A percentile compares a stretch with the other conserved stretches of the same genome.
These are phyloP conservation scores for Liasis olivaceus DNA, from an alignment of 2,797 vertebrate species.

Conservation along the genomic window DNA sequence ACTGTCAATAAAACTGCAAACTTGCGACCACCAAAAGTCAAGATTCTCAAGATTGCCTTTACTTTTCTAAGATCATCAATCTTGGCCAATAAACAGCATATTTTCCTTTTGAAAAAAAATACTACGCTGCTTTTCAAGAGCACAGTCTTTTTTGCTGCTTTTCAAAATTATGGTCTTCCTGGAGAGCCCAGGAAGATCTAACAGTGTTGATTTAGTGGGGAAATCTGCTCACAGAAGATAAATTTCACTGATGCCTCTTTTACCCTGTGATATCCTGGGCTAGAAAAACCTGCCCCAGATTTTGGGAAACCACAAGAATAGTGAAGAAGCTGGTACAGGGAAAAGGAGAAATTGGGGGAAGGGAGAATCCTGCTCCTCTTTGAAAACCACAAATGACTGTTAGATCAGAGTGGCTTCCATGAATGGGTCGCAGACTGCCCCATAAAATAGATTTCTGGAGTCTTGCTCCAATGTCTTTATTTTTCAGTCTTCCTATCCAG, in stretches of 20 bases:
- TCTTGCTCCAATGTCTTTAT: not conserved
- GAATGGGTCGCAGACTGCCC: not conserved
- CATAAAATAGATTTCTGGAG: not conserved
- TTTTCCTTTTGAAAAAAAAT: not conserved
- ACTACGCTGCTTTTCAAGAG: not conserved
- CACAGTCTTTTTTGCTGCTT: not conserved
- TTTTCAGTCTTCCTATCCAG: not conserved
- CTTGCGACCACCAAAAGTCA: not conserved
- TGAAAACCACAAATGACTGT: not conserved
- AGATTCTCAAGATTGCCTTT: not conserved
- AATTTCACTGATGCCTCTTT: not conserved
- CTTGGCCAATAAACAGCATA: not conserved
- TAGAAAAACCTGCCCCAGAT: not conserved
- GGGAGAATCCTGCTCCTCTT: not conserved
- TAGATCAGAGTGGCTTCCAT: not conserved
- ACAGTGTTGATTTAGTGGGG: not conserved
- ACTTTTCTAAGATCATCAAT: not conserved
- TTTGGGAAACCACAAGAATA: not conserved
- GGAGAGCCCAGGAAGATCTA: not conserved
- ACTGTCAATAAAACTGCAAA: not conserved
- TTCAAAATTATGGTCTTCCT: not conserved
- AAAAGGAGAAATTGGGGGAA: not conserved
- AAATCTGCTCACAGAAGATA: not conserved
- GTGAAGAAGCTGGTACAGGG: not conserved
- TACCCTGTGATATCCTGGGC: not conserved